These are phyloP conservation scores for Xanthorhoe spadicearia DNA, from an alignment of 2,888 invertebrate species.

Conservation along the genomic window DNA sequence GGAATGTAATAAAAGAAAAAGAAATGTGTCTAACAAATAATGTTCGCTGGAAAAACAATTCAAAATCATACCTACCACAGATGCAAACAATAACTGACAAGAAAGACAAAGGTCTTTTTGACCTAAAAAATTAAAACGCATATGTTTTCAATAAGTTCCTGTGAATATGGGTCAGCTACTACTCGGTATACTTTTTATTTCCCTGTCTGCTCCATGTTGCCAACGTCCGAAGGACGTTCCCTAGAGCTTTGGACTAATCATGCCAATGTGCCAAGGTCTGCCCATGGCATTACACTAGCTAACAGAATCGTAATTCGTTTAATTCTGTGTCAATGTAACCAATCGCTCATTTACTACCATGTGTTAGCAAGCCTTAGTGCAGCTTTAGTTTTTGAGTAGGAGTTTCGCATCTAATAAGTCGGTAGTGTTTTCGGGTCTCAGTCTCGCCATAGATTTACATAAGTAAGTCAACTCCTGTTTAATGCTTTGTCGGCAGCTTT, in stretches of 20 bases:
- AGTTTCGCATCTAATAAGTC: slow-evolving; percentile 3
- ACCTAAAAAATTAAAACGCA: slow-evolving; percentile 10
- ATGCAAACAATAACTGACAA: slow-evolving; percentile 7
- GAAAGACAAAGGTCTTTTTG: slow-evolving; percentile 10
- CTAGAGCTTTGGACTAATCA: slow-evolving; percentile 17
- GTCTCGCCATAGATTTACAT: slow-evolving; percentile 23
- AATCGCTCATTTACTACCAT: neutral
- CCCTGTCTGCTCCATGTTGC: slow-evolving; percentile 15
- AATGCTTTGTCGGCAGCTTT: slow-evolving; percentile 16
- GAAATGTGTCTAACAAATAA: too few relatives aligned
- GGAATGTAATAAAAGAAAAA: too few relatives aligned
- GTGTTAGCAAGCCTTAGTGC: neutral
- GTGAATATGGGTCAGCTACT: slow-evolving; percentile 22
- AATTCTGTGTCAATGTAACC: neutral
- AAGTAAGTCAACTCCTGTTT: slow-evolving; percentile 28
- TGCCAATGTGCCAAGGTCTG: slow-evolving; percentile 35
- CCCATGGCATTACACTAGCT: slow-evolving; percentile 10
- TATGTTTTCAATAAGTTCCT: slow-evolving; percentile 10
- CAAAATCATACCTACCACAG: neutral
- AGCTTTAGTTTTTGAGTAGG: neutral
- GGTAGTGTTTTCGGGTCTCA: neutral
- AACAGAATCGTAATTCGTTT: slow-evolving; percentile 12
- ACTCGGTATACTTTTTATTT: slow-evolving; percentile 20
- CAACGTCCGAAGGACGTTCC: slow-evolving; percentile 29
- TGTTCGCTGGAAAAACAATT: too few relatives aligned